Conservation (phyloP, 64 coral and sea anemone genomes). For the Orbicella faveolata region DNA sequence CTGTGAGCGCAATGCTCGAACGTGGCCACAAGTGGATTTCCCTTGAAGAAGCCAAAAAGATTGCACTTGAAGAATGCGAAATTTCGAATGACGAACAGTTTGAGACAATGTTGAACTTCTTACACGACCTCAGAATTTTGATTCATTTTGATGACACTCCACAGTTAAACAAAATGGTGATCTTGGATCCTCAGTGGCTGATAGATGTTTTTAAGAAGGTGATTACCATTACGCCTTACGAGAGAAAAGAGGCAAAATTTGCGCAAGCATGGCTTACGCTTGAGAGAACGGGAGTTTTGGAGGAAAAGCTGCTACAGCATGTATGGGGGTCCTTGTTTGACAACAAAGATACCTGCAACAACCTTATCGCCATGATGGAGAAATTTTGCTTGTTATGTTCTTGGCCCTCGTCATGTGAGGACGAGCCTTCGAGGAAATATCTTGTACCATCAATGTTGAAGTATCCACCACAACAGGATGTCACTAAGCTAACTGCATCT, state of each 20-base stretch:
- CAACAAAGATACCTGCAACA: neutral
- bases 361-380: constrained; percentile 46
- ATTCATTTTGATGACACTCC: neutral
- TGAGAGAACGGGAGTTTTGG: constrained; percentile 30
- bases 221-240: neutral
- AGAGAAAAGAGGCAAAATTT: neutral
- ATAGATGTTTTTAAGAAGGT: constrained; percentile 8
- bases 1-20: neutral
- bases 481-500: neutral
- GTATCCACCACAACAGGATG: constrained; percentile 10
- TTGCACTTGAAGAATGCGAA: neutral
- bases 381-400: constrained; percentile 43
- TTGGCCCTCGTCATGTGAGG: neutral
- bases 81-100: neutral
- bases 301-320: constrained; percentile 3
- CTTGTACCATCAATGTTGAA: constrained; percentile 46
- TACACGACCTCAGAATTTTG: constrained; percentile 14
- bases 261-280: neutral
- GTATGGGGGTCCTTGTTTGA: constrained; percentile 25
- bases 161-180: neutral
- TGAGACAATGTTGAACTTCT: neutral
- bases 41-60: neutral
- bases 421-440: neutral
- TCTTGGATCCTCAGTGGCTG: constrained; percentile 21
- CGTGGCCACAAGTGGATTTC: neutral